A percentile compares a stretch with the other conserved stretches of the same genome.
These are phyloP conservation scores for Ischnura elegans DNA, from an alignment of 2,888 invertebrate species.

Conservation along the genomic window DNA sequence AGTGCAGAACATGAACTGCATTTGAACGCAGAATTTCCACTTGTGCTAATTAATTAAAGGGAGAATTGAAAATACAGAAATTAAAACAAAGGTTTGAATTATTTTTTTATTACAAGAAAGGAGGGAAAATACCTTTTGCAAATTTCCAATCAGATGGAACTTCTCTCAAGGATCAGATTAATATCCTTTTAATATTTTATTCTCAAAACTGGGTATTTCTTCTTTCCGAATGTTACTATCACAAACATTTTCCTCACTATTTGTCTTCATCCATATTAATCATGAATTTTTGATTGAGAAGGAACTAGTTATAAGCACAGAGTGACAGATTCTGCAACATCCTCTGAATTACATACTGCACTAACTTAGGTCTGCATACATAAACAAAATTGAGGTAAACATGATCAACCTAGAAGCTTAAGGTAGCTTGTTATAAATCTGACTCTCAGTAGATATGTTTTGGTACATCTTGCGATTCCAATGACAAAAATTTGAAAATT, in stretches of 20 bases:
- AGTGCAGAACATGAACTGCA: not conserved
- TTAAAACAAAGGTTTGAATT: not conserved
- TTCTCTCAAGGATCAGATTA: slow-evolving; percentile 81
- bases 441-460: slow-evolving; percentile 46
- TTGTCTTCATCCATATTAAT: not conserved
- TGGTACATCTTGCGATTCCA: slow-evolving; percentile 3
- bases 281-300: not conserved
- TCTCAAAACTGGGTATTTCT: not conserved
- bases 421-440: not conserved
- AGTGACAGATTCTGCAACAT: slow-evolving; percentile 1
- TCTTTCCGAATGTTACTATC: not conserved
- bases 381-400: slow-evolving; percentile 36
- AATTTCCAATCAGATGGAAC: not conserved
- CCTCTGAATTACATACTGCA: not conserved
- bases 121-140: not conserved
- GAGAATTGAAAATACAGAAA: not conserved
- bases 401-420: slow-evolving; percentile 26
- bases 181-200: slow-evolving; percentile 76
- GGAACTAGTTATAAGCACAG: not conserved
- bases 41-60: not conserved
- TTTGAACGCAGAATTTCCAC: not conserved
- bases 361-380: slow-evolving; percentile 5
- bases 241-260: not conserved
- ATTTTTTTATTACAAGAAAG: not conserved
- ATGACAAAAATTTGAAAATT: slow-evolving; percentile 36